Evolutionary conservation across 2,797 vertebrate species (phyloP).

Genomic region (Bovichtus diacanthus): DNA sequence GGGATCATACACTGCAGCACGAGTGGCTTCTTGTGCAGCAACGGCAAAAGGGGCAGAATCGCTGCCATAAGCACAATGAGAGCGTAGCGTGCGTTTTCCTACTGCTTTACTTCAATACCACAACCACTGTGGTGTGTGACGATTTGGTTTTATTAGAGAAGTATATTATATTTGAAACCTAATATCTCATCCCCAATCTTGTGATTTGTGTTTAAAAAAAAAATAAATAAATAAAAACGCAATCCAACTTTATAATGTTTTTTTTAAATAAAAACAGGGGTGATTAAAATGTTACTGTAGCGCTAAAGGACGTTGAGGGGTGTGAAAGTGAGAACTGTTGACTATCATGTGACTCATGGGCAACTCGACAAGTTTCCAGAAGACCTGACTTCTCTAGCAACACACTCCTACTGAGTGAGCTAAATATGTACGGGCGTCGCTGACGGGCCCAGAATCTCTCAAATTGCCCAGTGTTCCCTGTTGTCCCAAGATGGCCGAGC

Average conservation of each 20-base stretch:
- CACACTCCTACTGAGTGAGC: conserved; percentile 31
- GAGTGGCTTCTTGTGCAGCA: conserved; percentile 11
- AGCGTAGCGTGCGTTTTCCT: conserved; percentile 7
- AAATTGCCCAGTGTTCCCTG: conserved; percentile 52
- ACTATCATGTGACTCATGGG: background rate
- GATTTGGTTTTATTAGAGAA: background rate
- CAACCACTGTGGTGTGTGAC: background rate
- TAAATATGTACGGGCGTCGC: conserved; percentile 13
- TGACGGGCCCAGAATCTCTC: conserved; percentile 38
- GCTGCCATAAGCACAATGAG: conserved; percentile 1
- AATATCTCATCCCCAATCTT: background rate
- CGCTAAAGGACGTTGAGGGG: background rate
- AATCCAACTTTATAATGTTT: too few species aligned
- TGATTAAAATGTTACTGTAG: conserved; percentile 16
- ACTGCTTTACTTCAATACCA: background rate
- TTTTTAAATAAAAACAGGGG: background rate
- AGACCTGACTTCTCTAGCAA: conserved; percentile 14
- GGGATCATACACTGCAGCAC: conserved; percentile 11
- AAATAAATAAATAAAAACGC: too few species aligned
- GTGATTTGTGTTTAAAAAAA: too few species aligned
- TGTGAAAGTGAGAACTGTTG: conserved; percentile 25
- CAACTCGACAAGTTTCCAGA: background rate
- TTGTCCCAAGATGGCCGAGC: conserved; percentile 67
- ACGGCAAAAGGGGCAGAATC: conserved; percentile 10
- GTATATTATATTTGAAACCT: background rate